Conservation (phyloP, 2,797 vertebrate species). For the Hypotaenidia philippensis region DNA sequence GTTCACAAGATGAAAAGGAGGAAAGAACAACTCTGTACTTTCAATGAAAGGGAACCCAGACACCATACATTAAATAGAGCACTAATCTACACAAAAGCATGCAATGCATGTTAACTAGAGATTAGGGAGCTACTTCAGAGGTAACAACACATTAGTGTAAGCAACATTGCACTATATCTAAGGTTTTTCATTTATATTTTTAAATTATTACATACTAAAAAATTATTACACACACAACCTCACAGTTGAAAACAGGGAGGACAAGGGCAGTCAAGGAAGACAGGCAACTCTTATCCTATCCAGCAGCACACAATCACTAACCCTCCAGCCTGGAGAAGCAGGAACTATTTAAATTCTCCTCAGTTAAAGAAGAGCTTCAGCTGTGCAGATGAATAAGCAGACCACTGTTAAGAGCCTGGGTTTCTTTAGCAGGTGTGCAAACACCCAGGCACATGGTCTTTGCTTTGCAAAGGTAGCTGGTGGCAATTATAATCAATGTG, state of each 20-base stretch:
- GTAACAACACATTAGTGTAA: neutral
- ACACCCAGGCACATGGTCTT: neutral
- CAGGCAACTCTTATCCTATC: rapidly evolving
- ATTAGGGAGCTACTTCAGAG: neutral
- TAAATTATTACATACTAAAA: neutral
- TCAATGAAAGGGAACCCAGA: neutral
- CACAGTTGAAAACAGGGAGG: neutral
- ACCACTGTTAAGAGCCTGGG: neutral
- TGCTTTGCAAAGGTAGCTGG: neutral
- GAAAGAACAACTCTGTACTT: neutral
- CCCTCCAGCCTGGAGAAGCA: neutral
- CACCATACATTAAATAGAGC: neutral
- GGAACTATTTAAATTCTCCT: neutral
- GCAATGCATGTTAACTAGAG: neutral
- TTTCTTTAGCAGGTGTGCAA: neutral
- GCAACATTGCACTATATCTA: neutral
- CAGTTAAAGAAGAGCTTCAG: neutral
- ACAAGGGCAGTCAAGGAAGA: neutral
- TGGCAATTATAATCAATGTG: conserved; percentile 48
- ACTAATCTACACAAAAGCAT: neutral
- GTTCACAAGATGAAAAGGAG: neutral
- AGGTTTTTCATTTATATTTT: neutral
- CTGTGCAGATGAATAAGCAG: neutral
- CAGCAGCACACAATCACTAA: neutral
- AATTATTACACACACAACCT: neutral